A percentile compares a stretch with the other conserved stretches of the same genome.
These are phyloP conservation scores for Epinephelus lanceolatus DNA, from an alignment of 2,113 vertebrate genomes.

Conservation along the genomic window DNA sequence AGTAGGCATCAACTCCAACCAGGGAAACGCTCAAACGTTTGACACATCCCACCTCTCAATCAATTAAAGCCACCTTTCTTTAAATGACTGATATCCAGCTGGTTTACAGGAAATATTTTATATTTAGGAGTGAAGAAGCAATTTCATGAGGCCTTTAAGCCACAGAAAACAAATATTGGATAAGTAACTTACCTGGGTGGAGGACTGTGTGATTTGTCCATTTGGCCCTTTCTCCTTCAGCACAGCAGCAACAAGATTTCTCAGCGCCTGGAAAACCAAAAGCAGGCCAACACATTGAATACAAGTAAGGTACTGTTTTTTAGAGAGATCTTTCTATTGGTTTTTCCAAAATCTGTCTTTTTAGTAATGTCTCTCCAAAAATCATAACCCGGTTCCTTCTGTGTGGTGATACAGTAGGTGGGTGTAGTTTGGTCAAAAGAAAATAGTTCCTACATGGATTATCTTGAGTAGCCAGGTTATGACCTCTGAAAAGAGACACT, in stretches of 20 bases:
- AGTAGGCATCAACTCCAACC: background rate
- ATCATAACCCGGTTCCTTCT: no score
- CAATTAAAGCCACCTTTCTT: background rate
- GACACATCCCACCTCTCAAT: background rate
- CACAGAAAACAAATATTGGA: background rate
- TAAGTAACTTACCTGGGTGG: conserved; percentile 85
- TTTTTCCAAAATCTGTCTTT: background rate
- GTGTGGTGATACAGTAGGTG: no score
- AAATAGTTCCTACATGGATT: no score
- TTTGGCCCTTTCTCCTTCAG: conserved; percentile 90
- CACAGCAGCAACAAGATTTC: conserved; percentile 90
- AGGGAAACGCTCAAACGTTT: background rate
- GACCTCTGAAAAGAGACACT: no score
- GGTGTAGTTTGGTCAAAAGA: no score
- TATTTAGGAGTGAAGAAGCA: background rate
- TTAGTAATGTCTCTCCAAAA: no score
- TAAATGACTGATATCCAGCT: background rate
- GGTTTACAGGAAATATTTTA: background rate
- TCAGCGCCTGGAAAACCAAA: conserved; percentile 85
- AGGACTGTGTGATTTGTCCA: conserved; percentile 85
- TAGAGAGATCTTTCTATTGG: background rate
- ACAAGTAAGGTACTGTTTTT: background rate
- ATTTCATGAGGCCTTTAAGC: no score
- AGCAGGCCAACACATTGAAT: background rate
- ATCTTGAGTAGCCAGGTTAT: no score